Conservation (phyloP, 2,888 invertebrate species). For the Philopedon plagiatum region DNA sequence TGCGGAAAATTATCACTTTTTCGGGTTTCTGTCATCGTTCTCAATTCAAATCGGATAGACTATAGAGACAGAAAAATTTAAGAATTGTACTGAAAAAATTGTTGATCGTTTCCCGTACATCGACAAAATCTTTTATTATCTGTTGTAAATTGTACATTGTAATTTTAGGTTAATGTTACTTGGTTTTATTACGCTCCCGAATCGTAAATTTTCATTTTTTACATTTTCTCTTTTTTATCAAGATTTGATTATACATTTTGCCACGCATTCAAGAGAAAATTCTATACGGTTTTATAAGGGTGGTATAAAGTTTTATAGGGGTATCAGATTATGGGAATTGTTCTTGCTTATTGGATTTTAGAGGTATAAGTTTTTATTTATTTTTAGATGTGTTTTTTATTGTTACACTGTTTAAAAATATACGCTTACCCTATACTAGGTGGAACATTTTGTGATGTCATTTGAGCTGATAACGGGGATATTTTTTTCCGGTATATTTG, state of each 20-base stretch:
- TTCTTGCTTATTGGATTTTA: conserved; percentile 18
- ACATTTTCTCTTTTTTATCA: conserved; percentile 21
- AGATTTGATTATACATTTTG: conserved; percentile 31
- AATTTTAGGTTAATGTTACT: conserved; percentile 23
- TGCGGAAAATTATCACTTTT: too few species aligned
- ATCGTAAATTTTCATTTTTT: conserved; percentile 28
- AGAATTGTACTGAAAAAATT: not conserved
- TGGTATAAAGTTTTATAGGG: conserved; percentile 21
- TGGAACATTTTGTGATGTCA: too few species aligned
- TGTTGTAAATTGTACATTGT: conserved; percentile 19
- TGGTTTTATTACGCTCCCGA: conserved; percentile 8
- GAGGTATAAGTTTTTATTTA: not conserved
- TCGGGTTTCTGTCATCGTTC: too few species aligned
- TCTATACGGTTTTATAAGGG: conserved; percentile 25
- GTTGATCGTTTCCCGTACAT: not conserved
- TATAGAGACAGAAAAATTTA: too few species aligned
- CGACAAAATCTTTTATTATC: conserved; percentile 13
- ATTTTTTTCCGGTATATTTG: too few species aligned
- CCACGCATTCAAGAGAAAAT: conserved; percentile 20
- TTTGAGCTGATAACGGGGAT: too few species aligned
- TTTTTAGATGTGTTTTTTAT: not conserved
- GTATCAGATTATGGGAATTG: conserved; percentile 6
- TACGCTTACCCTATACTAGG: too few species aligned
- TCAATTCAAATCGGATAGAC: too few species aligned
- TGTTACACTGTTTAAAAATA: not conserved